These are phyloP conservation scores for Triplophysa rosa DNA, from an alignment of 2,113 vertebrate genomes.

Conservation along the genomic window DNA sequence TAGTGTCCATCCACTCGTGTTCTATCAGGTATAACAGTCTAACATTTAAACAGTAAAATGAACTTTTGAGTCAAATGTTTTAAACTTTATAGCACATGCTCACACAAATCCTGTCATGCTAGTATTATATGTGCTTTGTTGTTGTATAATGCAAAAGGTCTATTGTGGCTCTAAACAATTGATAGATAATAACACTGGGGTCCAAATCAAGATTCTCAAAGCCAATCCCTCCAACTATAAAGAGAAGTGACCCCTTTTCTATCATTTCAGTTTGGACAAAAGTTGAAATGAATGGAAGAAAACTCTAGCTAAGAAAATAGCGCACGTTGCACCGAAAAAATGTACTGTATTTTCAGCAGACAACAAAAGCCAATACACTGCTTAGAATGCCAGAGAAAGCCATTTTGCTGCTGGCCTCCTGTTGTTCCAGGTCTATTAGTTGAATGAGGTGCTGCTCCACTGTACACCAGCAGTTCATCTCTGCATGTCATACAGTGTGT, in stretches of 20 bases:
- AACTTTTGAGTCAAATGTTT: slow-evolving; percentile 70
- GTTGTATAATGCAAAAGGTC: slow-evolving; percentile 68
- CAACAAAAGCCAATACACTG: slow-evolving; percentile 19
- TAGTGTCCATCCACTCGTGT: slow-evolving; percentile 12
- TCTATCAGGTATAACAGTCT: slow-evolving; percentile 13
- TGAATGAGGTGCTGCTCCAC: slow-evolving; percentile 17
- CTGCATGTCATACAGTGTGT: slow-evolving; percentile 3
- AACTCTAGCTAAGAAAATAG: slow-evolving; percentile 5
- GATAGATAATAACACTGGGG: slow-evolving; percentile 69
- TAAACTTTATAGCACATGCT: slow-evolving; percentile 67
- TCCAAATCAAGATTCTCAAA: slow-evolving; percentile 67
- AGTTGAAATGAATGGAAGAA: not conserved
- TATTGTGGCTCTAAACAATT: slow-evolving; percentile 63
- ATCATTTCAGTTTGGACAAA: slow-evolving; percentile 19
- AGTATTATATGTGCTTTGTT: slow-evolving; percentile 60
- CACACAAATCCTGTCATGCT: slow-evolving; percentile 72
- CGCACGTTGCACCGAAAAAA: not conserved
- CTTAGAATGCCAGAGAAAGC: slow-evolving; percentile 8
- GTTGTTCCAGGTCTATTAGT: slow-evolving; percentile 21
- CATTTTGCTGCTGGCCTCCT: slow-evolving; percentile 11
- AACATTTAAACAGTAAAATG: slow-evolving; percentile 56
- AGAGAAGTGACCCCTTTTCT: not conserved
- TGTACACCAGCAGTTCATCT: not conserved
- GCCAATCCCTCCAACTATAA: not conserved
- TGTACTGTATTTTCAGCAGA: slow-evolving; percentile 14